Evolutionary conservation across 2,113 vertebrate genomes (phyloP).

Genomic region (Saguinus imperator): DNA sequence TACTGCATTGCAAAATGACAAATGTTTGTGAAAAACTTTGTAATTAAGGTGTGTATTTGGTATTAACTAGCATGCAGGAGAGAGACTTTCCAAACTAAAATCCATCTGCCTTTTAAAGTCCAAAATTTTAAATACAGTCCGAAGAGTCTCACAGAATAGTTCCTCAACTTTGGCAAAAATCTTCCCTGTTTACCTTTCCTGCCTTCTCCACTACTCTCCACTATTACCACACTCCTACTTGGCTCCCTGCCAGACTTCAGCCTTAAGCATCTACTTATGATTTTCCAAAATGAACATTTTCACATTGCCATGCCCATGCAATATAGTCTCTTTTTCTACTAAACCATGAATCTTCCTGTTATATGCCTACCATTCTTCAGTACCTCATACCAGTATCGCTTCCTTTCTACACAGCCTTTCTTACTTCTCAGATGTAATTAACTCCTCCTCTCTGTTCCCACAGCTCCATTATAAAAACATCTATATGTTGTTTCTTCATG

Average conservation of each 20-base stretch:
- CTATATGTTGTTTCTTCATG: background rate
- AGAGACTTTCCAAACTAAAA: constrained; percentile 17
- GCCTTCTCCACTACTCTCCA: background rate
- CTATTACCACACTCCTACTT: background rate
- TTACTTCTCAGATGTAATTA: background rate
- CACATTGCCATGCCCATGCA: background rate
- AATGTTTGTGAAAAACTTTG: background rate
- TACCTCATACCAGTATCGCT: background rate
- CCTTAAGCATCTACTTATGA: background rate
- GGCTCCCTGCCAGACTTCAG: background rate
- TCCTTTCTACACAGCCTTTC: background rate
- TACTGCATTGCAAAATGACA: background rate
- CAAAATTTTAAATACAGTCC: background rate
- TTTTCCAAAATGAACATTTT: background rate
- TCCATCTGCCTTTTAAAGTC: background rate
- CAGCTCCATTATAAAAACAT: background rate
- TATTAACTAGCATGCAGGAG: background rate
- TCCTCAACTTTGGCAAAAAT: constrained; percentile 18
- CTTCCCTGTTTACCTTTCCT: background rate
- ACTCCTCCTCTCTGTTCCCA: background rate
- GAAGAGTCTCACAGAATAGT: background rate
- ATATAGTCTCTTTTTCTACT: background rate
- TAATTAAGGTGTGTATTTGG: background rate
- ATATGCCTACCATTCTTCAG: background rate
- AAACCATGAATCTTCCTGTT: background rate